phyloP scores from a whole-genome alignment of 2,888 invertebrate genomes.

The Theretra japonica region DNA sequence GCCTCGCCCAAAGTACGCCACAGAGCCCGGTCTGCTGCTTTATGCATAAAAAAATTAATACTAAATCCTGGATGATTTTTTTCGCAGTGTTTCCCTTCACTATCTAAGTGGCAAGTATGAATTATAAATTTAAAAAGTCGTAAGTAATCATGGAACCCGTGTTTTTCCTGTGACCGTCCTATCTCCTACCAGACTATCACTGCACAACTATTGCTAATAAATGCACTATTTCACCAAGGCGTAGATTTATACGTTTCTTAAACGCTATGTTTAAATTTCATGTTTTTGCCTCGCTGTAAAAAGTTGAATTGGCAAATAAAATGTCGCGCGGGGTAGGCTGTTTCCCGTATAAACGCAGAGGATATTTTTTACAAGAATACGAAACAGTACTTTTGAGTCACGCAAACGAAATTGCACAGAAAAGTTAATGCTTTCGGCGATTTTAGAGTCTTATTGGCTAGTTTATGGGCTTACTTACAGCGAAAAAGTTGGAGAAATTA shows the following conservation, averaged over 20 bases:
- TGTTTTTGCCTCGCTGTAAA: conserved; percentile 32
- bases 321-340: conserved; percentile 16
- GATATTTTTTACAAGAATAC: conserved; percentile 22
- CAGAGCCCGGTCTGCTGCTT: too few species aligned
- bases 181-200: too few species aligned
- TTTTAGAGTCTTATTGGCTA: background rate
- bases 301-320: conserved; percentile 22
- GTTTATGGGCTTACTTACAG: background rate
- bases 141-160: too few species aligned
- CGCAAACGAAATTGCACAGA: conserved; percentile 23
- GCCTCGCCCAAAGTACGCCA: too few species aligned
- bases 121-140: too few species aligned
- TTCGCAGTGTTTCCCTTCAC: too few species aligned
- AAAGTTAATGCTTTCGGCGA: conserved; percentile 15
- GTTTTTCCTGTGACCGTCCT: too few species aligned
- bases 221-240: background rate
- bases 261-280: conserved; percentile 6
- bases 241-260: background rate
- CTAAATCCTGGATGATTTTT: too few species aligned
- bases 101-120: too few species aligned
- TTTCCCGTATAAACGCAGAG: conserved; percentile 16
- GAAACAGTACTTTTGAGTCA: conserved; percentile 2
- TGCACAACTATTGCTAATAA: background rate
- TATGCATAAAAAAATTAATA: too few species aligned
- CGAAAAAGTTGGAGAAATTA: background rate